Evolutionary conservation across 2,797 vertebrate species (phyloP).

Genomic region (Typhlichthys subterraneus): DNA sequence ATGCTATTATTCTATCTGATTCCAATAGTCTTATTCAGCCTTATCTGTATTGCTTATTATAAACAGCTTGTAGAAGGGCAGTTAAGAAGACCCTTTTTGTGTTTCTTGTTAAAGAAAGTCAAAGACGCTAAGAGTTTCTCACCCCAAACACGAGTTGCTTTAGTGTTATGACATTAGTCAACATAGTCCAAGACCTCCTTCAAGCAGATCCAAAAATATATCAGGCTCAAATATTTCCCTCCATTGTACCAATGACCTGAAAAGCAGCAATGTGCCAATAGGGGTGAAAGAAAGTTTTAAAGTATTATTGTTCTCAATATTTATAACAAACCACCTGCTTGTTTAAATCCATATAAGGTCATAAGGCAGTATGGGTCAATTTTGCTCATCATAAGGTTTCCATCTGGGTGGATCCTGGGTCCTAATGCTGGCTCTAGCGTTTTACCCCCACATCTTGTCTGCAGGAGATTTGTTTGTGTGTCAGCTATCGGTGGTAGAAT

Average conservation of each 20-base stretch:
- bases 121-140: too few species aligned
- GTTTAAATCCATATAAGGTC: conserved; percentile 26
- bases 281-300: conserved; percentile 5
- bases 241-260: conserved; percentile 5
- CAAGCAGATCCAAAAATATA: conserved; percentile 3
- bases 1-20: too few species aligned
- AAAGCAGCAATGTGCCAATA: not conserved
- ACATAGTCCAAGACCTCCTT: not conserved
- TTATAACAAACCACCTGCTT: conserved; percentile 12
- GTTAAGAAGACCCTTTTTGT: too few species aligned
- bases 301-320: conserved; percentile 12
- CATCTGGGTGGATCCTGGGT: conserved; percentile 43
- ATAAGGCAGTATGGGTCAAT: conserved; percentile 28
- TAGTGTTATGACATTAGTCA: too few species aligned
- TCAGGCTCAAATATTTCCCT: not conserved
- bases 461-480: conserved; percentile 3
- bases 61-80: too few species aligned
- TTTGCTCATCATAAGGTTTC: conserved; percentile 28
- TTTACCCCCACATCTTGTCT: conserved; percentile 23
- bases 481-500: conserved; percentile 19
- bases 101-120: too few species aligned
- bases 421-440: not conserved
- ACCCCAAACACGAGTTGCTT: too few species aligned
- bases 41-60: too few species aligned
- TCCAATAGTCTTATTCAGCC: too few species aligned